A percentile compares a stretch with the other conserved stretches of the same genome.
Conservation (phyloP, 2,797 vertebrate species). For the Aratinga solstitialis region DNA sequence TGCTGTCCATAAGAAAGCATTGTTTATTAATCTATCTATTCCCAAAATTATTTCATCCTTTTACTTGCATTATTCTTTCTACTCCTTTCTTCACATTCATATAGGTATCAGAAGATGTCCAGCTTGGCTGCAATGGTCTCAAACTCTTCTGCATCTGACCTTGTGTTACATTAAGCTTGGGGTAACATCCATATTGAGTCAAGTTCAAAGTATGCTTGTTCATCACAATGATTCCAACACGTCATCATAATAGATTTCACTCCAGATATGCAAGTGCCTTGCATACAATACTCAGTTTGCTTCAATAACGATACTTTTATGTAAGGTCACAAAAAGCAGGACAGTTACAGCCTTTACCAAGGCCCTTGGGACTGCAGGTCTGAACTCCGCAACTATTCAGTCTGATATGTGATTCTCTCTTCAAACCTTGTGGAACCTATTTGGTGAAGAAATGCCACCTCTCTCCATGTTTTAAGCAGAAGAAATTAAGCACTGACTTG, state of each 20-base stretch:
- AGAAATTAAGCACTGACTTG: not conserved
- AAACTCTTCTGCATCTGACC: not conserved
- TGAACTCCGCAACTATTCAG: not conserved
- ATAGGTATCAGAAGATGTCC: not conserved
- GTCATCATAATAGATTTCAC: not conserved
- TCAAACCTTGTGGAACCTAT: not conserved
- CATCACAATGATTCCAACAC: not conserved
- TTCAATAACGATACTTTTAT: not conserved
- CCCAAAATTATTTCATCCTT: not conserved
- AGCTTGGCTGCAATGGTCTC: not conserved
- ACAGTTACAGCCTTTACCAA: not conserved
- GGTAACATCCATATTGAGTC: not conserved
- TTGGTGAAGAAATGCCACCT: not conserved
- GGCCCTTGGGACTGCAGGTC: not conserved
- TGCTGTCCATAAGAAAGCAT: not conserved
- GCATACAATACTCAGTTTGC: not conserved
- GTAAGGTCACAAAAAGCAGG: not conserved
- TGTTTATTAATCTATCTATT: not conserved
- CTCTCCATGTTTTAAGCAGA: not conserved
- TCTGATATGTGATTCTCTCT: not conserved
- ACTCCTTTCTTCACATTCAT: not conserved
- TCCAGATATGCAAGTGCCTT: not conserved
- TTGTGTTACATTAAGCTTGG: not conserved
- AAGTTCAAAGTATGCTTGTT: not conserved
- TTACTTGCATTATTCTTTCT: not conserved